These are phyloP conservation scores for Plumapathes pennacea DNA, from an alignment of 92 coral and sea anemone species.

Conservation along the genomic window DNA sequence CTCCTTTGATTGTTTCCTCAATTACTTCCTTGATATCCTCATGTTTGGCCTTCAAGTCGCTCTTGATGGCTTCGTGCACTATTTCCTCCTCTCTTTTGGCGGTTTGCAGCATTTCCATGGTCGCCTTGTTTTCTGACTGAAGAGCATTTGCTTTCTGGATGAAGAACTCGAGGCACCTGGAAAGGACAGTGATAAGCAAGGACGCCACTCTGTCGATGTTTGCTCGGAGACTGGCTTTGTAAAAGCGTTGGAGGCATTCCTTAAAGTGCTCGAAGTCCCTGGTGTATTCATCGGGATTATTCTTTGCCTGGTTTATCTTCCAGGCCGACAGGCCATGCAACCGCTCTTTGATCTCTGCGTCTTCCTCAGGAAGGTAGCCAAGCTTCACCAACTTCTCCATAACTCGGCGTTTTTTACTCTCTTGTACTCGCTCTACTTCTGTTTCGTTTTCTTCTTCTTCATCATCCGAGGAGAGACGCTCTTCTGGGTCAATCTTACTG, in stretches of 20 bases:
- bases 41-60: constrained; percentile 10
- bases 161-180: constrained; percentile 48
- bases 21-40: constrained; percentile 23
- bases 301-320: constrained; percentile 24
- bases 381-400: constrained; percentile 41
- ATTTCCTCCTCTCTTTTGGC: constrained; percentile 22
- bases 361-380: constrained; percentile 11
- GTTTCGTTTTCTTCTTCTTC: neutral
- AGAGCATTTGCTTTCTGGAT: constrained; percentile 61
- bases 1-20: constrained; percentile 1
- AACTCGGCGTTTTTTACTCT: constrained; percentile 35
- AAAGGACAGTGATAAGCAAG: constrained; percentile 25
- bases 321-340: constrained; percentile 50
- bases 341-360: constrained; percentile 3
- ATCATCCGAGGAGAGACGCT: constrained; percentile 25
- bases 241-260: constrained; percentile 18
- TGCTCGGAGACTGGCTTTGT: constrained; percentile 20
- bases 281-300: constrained; percentile 22
- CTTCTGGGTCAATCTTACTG: constrained; percentile 43
- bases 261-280: constrained; percentile 39
- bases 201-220: constrained; percentile 9
- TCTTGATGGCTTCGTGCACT: constrained; percentile 22
- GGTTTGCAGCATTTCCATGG: constrained; percentile 19
- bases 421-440: constrained; percentile 20
- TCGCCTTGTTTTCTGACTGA: constrained; percentile 22